phyloP scores from a whole-genome alignment of 2,888 invertebrate species.

The Malacosoma neustria region DNA sequence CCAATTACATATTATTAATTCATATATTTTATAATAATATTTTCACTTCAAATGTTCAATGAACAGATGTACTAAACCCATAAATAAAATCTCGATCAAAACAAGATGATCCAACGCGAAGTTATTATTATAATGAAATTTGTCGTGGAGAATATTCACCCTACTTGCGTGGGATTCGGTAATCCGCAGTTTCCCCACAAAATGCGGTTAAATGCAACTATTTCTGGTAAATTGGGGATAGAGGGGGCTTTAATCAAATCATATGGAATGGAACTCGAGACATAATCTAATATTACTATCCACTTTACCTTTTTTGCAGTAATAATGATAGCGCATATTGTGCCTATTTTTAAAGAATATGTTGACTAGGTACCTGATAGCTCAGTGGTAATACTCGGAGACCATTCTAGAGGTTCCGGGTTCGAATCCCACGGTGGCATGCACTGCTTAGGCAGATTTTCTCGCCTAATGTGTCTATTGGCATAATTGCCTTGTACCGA shows the following conservation, averaged over 20 bases:
- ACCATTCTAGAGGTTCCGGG: too few species aligned
- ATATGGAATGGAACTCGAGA: conserved; percentile 33
- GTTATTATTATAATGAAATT: conserved; percentile 52
- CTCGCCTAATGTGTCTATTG: too few species aligned
- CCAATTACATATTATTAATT: too few species aligned
- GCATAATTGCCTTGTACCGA: too few species aligned
- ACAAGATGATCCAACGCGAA: conserved; percentile 1
- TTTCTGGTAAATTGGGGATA: conserved; percentile 53
- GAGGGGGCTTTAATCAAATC: conserved; percentile 62
- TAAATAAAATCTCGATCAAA: conserved; percentile 25
- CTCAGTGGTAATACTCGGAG: too few species aligned
- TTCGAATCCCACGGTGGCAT: too few species aligned
- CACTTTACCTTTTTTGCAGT: conserved; percentile 42
- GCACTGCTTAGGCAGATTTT: too few species aligned
- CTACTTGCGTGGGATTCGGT: conserved; percentile 17
- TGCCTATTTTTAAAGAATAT: conserved; percentile 7
- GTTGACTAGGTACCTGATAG: too few species aligned
- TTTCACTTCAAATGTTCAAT: too few species aligned
- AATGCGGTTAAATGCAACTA: conserved; percentile 54
- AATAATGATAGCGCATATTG: conserved; percentile 18
- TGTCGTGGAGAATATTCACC: conserved; percentile 45
- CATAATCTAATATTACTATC: conserved; percentile 51
- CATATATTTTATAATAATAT: too few species aligned
- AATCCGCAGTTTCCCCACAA: conserved; percentile 44
- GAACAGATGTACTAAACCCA: conserved; percentile 15